A percentile compares a stretch with the other conserved stretches of the same genome.
Evolutionary conservation across 2,797 vertebrate species (phyloP).

Genomic region (Acanthopagrus latus): DNA sequence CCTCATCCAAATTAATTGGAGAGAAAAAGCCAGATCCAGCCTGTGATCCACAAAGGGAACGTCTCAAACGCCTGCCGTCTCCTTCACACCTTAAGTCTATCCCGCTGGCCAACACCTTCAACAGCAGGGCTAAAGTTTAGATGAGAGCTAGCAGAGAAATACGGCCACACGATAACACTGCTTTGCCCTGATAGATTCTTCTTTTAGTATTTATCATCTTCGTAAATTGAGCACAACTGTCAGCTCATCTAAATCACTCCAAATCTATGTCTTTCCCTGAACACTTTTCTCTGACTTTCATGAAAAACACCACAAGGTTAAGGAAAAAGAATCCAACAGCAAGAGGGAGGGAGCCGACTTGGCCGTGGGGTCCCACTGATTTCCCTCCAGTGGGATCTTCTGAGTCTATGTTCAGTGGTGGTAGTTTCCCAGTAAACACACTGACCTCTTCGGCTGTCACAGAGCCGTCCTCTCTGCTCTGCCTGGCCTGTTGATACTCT

Average conservation of each 20-base stretch:
- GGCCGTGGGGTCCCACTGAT: no score
- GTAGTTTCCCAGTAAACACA: no score
- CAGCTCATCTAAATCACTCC: constrained; percentile 4
- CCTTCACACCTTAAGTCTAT: constrained; percentile 23
- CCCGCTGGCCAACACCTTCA: not conserved
- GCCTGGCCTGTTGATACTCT: no score
- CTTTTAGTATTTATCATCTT: constrained; percentile 62
- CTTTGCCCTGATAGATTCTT: constrained; percentile 34
- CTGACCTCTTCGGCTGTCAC: no score
- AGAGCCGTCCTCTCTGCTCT: no score
- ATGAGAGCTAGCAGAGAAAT: not conserved
- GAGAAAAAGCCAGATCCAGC: constrained; percentile 49
- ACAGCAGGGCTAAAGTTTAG: not conserved
- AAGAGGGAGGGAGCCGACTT: no score
- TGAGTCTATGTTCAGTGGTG: no score
- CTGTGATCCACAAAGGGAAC: constrained; percentile 52
- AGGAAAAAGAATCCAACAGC: no score
- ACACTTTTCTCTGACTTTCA: no score
- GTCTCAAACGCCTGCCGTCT: constrained; percentile 32
- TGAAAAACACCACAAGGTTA: no score
- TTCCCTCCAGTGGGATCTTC: no score
- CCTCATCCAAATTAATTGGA: constrained; percentile 58
- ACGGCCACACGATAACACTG: not conserved
- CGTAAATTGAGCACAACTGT: constrained; percentile 52
- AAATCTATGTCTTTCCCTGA: no score